phyloP scores from a whole-genome alignment of 2,888 invertebrate species.

The Brachypterus glaber region DNA sequence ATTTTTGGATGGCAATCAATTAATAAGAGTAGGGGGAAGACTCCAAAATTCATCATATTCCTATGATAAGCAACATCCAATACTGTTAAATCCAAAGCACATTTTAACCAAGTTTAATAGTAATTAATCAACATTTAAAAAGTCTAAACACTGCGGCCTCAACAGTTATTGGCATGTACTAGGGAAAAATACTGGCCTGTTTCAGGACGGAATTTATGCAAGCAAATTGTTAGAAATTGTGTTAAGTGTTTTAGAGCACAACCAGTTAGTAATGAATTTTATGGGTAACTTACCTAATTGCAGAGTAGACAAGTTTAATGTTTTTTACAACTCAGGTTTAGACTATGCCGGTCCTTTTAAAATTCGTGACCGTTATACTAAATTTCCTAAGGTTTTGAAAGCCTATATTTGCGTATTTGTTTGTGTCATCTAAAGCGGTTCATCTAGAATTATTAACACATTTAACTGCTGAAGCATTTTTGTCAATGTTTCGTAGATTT shows the following conservation, averaged over 20 bases:
- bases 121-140: conserved; percentile 15
- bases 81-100: conserved; percentile 15
- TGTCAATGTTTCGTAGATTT: conserved; percentile 19
- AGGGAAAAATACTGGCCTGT: conserved; percentile 25
- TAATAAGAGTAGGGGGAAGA: conserved; percentile 16
- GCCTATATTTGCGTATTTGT: conserved; percentile 21
- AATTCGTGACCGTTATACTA: conserved; percentile 21
- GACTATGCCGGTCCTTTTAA: conserved; percentile 25
- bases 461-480: conserved; percentile 14
- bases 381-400: conserved; percentile 17
- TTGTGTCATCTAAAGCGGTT: conserved; percentile 21
- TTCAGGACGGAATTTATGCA: conserved; percentile 19
- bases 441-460: conserved; percentile 19
- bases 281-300: conserved; percentile 25
- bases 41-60: conserved; percentile 5
- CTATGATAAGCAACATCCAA: conserved; percentile 15
- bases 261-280: conserved; percentile 14
- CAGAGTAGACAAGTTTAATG: conserved; percentile 17
- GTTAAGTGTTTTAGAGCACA: conserved; percentile 20
- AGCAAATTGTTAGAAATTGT: conserved; percentile 19
- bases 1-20: conserved; percentile 10
- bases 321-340: conserved; percentile 23
- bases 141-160: too few relatives aligned
- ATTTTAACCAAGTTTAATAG: conserved; percentile 14
- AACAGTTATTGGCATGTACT: conserved; percentile 14